Evolutionary conservation across 2,888 invertebrate species (phyloP).

Genomic region (Mantis religiosa): DNA sequence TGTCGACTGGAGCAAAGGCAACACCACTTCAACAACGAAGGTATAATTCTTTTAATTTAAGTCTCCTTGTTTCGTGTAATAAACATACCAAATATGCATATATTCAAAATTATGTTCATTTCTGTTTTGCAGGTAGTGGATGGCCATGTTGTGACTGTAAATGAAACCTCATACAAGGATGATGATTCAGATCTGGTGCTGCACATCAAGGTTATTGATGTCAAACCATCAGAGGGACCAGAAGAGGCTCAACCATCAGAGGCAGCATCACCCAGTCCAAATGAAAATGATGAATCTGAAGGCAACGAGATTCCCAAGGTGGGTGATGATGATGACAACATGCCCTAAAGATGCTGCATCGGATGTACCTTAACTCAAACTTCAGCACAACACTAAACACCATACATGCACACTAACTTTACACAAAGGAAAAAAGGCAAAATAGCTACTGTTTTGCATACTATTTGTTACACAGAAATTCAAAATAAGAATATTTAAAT

Average conservation of each 20-base stretch:
- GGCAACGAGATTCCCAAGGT: slow-evolving; percentile 9
- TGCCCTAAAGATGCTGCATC: background rate
- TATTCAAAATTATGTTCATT: background rate
- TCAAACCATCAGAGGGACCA: slow-evolving; percentile 43
- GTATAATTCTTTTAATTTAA: background rate
- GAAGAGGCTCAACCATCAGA: background rate
- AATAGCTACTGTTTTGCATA: background rate
- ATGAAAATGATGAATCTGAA: background rate
- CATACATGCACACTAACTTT: background rate
- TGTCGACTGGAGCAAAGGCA: slow-evolving; percentile 27
- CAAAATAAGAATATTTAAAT: too few relatives aligned
- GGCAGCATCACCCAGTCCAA: background rate
- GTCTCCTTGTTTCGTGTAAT: too few relatives aligned
- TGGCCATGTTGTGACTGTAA: slow-evolving; percentile 52
- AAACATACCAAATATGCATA: too few relatives aligned
- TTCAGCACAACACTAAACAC: background rate
- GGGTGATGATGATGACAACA: background rate
- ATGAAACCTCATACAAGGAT: slow-evolving; percentile 49
- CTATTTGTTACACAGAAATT: background rate
- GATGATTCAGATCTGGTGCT: slow-evolving; percentile 43
- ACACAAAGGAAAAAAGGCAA: background rate
- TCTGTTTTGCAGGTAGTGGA: slow-evolving; percentile 45
- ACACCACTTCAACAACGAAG: slow-evolving; percentile 24
- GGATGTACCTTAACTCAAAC: background rate
- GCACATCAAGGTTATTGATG: slow-evolving; percentile 48